Base-by-base conservation (phyloP, 2,113 vertebrate genomes). In the Rhinichthys klamathensis region DNA sequence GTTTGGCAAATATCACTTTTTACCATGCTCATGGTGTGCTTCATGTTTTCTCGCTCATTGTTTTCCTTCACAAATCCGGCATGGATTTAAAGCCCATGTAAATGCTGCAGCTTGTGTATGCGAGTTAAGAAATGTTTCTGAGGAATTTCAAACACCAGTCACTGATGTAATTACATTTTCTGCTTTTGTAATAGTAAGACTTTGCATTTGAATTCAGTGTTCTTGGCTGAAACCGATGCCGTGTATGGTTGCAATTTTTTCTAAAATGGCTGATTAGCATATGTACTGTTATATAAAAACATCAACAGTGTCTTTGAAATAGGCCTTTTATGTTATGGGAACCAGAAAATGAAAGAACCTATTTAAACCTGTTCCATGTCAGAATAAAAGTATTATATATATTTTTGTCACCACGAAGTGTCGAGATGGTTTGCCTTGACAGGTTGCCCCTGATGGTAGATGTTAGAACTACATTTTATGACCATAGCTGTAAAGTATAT, bases 1-100 rank as follows among this genome's bases (percentile, higher is more conserved):
- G 74, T 54, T 76, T 76, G 74, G 74, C 74, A 75, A 75, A 46
- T 75, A 8, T 27, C 49, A 54, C 74, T 76, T 54, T 32, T 54
- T 56, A 16, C 74, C 9, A 32, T 8, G 49, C 46, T 76, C 73
- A 54, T 49, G 25, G n/a, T 4, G n/a, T 16, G 67, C 46, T 76
- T 32, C 74, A 30, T 18, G 49, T 54, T 76, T 76, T 76, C 15
- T 13, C 49, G 9, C 54, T 76, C 27, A 54, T 54, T 54, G 74
- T 54, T 54, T 76, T 76, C 25, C 27, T 54, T 54, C 74, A 51
- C 16, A 76, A 76, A 76, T 76, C 49, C 27, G 16, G 6, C 46
- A 44, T 74, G 72, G 41, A 75, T 75, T 75, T 75, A 76, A 76
- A 76, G 74, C 74, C 74, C 16, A 30, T 54, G 74, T 54, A 76